phyloP scores from a whole-genome alignment of 2,797 vertebrate species.

The Ptychadena robeensis region DNA sequence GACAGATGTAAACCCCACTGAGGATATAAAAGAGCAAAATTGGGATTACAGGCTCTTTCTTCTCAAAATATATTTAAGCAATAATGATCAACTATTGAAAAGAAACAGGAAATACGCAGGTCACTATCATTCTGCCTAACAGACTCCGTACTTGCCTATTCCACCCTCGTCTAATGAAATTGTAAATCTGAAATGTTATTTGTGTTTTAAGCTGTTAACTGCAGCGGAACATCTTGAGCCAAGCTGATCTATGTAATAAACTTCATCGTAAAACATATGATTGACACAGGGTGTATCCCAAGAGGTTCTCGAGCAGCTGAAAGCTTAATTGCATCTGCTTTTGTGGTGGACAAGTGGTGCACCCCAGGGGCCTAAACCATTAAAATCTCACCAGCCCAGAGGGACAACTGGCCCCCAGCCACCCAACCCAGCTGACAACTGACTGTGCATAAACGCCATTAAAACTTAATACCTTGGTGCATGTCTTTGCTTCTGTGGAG shows the following conservation, averaged over 20 bases:
- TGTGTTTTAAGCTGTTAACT: not conserved
- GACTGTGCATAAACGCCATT: conserved; percentile 26
- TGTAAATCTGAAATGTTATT: too few relatives aligned
- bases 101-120: too few relatives aligned
- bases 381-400: conserved; percentile 40
- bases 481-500: conserved; percentile 1
- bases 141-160: too few relatives aligned
- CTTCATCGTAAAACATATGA: conserved; percentile 37
- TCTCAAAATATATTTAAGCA: too few relatives aligned
- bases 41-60: too few relatives aligned
- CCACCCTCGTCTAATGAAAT: not conserved
- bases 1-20: too few relatives aligned
- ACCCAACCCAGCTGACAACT: conserved; percentile 39
- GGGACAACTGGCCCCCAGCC: conserved; percentile 31
- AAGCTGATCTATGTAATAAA: conserved; percentile 8
- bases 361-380: conserved; percentile 23
- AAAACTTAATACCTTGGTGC: conserved; percentile 5
- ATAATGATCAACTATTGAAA: too few relatives aligned
- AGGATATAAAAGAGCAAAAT: too few relatives aligned
- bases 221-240: conserved; percentile 17
- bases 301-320: conserved; percentile 34
- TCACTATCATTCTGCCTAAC: too few relatives aligned
- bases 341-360: conserved; percentile 27
- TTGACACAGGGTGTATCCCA: conserved; percentile 19
- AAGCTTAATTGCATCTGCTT: conserved; percentile 36